Percentiles rank a stretch among this genome's conserved stretches.
Conservation (phyloP, 2,113 vertebrate genomes). For the Hypanus sabinus region DNA sequence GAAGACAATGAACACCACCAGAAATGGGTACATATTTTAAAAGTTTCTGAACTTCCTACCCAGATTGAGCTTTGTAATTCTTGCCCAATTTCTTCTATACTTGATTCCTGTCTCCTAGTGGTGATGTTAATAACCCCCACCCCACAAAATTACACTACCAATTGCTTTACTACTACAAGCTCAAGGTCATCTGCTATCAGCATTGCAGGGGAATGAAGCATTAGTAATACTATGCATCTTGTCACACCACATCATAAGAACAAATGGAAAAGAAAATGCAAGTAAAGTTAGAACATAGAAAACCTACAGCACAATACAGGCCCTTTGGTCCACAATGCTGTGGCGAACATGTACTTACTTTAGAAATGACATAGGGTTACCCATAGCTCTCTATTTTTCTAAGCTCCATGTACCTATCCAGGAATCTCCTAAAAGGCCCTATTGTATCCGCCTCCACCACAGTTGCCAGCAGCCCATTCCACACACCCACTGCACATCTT, state of each 20-base stretch:
- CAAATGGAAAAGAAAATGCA: neutral
- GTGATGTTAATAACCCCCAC: neutral
- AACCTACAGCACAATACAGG: no score
- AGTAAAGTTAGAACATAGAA: neutral
- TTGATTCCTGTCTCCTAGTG: neutral
- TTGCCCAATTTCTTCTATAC: neutral
- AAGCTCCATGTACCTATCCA: no score
- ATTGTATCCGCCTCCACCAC: no score
- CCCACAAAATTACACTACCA: neutral
- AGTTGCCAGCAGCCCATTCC: no score
- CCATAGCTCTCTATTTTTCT: no score
- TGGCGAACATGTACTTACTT: no score
- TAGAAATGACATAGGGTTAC: no score
- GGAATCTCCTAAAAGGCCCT: no score
- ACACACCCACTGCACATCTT: no score
- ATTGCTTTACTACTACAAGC: neutral
- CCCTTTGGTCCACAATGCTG: no score
- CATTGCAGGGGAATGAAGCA: neutral
- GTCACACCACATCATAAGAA: neutral
- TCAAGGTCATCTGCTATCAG: neutral
- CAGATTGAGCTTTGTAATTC: neutral
- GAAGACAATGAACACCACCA: neutral
- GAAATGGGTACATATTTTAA: neutral
- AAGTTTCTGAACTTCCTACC: neutral
- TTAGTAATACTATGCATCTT: neutral